Percentiles rank a stretch among this genome's conserved stretches.
These are phyloP conservation scores for Chelmon rostratus DNA, from an alignment of 2,797 vertebrate genomes.

Conservation along the genomic window DNA sequence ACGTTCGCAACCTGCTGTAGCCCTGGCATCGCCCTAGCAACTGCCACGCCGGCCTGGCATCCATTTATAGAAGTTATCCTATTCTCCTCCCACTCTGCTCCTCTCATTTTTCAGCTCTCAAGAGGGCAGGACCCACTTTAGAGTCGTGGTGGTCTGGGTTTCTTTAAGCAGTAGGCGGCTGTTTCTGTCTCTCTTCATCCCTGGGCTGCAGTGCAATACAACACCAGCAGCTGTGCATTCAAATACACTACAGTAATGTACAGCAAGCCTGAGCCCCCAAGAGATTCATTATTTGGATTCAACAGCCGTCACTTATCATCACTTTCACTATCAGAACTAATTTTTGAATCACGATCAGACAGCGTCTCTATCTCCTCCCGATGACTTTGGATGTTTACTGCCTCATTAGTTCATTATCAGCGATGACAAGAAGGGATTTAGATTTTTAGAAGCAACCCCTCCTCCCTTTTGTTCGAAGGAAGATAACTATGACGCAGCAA, in stretches of 20 bases:
- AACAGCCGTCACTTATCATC: not conserved
- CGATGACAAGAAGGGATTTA: not conserved
- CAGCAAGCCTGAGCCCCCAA: not conserved
- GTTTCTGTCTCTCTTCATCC: conserved; percentile 60
- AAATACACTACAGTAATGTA: conserved; percentile 26
- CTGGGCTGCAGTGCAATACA: conserved; percentile 40
- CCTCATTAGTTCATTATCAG: conserved; percentile 6
- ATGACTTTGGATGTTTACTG: not conserved
- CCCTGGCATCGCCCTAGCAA: conserved; percentile 60
- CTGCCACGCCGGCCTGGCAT: conserved; percentile 59
- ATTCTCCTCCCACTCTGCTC: conserved; percentile 42
- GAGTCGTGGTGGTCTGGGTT: conserved; percentile 42
- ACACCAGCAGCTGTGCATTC: conserved; percentile 58
- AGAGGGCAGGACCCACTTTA: conserved; percentile 41
- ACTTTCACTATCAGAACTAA: not conserved
- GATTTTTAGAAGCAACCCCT: not conserved
- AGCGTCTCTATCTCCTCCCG: not conserved
- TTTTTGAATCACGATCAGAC: not conserved
- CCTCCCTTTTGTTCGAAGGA: not conserved
- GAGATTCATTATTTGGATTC: conserved; percentile 2
- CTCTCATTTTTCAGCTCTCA: conserved; percentile 63
- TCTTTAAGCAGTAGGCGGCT: conserved; percentile 55
- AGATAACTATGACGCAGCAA: not conserved
- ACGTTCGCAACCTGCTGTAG: conserved; percentile 51
- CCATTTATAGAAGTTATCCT: conserved; percentile 61